Evolutionary conservation across 2,113 vertebrate species (phyloP), one percentile per base, ranked within the genome.

Genomic region (Tenrec ecaudatus): DNA sequence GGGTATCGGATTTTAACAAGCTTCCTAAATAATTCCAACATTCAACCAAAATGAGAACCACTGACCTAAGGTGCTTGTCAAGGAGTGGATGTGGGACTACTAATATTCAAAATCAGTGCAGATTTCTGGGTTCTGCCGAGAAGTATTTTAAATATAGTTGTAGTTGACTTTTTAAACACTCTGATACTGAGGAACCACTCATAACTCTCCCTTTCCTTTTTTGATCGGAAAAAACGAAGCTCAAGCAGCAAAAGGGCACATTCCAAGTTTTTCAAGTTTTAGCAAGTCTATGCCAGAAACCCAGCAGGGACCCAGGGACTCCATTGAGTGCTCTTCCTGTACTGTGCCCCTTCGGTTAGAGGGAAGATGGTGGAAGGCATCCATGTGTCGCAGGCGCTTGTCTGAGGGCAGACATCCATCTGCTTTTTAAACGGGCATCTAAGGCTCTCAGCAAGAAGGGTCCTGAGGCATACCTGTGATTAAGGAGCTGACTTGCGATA

Each of bases 401-500:
- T 69, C 53, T 83, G n/a, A 93, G 69, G 66, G 22, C 16, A 90
- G 62, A 95, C 11, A 91, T 36, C 93, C 53, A 92, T 82, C 27
- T 47, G 29, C 29, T 83, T 92, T 95, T 38, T 33, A n/a, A 83
- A 81, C 47, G n/a, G n/a, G 89, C 81, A 27, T 47, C 43, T 53
- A 14, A 53, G 9, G 47, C 6, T 7, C 47, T 53, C 47, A 53
- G 47, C 47, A 53, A 53, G 16, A 90, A 60, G 68, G 47, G 31
- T 31, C n/a, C 68, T 90, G 1, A 79, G 31, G 10, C 98, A 98
- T 96, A 99, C 99, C 99, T 14, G 89, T 98, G 85, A 99, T 98
- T 4, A 99, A 97, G 90, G 95, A 97, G 98, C 98, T 98, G 97
- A 98, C 99, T 97, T 99, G 98, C 47, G 98, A 98, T 17, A 99